Evolutionary conservation across 2,888 invertebrate genomes (phyloP).

Genomic region (Polydesmus complanatus): DNA sequence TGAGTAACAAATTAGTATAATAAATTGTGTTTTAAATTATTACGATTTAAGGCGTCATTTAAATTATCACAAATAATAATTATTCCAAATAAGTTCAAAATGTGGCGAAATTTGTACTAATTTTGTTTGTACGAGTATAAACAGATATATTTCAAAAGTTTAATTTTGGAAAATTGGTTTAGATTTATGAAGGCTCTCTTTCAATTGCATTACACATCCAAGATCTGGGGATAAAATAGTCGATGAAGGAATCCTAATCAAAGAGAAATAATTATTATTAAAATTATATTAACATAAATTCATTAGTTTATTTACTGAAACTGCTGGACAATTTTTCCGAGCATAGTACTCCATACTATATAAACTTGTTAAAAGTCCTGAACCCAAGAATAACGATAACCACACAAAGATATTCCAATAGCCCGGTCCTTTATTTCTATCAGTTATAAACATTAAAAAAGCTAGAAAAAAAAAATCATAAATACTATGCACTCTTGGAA

Average conservation of each 20-base stretch:
- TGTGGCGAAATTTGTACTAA: too few relatives aligned
- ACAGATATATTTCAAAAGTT: too few relatives aligned
- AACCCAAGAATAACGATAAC: slow-evolving; percentile 62
- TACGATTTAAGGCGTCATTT: too few relatives aligned
- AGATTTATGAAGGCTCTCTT: too few relatives aligned
- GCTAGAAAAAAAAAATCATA: slow-evolving; percentile 20
- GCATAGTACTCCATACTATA: slow-evolving; percentile 81
- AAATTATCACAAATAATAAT: too few relatives aligned
- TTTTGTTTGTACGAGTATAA: too few relatives aligned
- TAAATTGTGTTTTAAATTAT: too few relatives aligned
- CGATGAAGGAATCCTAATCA: slow-evolving; percentile 32
- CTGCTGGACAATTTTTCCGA: slow-evolving; percentile 52
- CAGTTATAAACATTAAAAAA: slow-evolving; percentile 37
- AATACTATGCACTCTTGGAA: slow-evolving; percentile 9
- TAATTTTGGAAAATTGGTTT: too few relatives aligned
- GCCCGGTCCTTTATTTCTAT: slow-evolving; percentile 33
- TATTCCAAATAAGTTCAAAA: too few relatives aligned
- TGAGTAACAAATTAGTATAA: too few relatives aligned
- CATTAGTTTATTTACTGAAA: slow-evolving; percentile 24
- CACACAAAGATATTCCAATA: slow-evolving; percentile 71
- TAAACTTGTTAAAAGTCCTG: slow-evolving; percentile 55
- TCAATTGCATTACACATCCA: slow-evolving; percentile 30
- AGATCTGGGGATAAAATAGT: slow-evolving; percentile 40
- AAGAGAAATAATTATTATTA: not conserved
- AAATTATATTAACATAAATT: not conserved